These are phyloP conservation scores for Metopolophium dirhodum DNA, from an alignment of 1,140 invertebrate species.

Conservation along the genomic window DNA sequence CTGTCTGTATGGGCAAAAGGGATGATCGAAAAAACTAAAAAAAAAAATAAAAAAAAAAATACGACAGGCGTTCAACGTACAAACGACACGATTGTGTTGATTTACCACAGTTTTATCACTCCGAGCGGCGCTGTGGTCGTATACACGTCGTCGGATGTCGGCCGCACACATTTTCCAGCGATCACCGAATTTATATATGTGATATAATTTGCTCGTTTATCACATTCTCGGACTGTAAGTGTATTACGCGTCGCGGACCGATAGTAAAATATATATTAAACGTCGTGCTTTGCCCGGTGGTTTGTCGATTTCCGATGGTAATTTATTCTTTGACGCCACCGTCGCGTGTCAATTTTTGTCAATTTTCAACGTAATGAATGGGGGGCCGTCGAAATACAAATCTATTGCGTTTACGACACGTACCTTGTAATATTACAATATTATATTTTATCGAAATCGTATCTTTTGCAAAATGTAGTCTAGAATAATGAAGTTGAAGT, in stretches of 20 bases:
- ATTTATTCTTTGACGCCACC: neutral
- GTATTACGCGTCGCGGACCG: neutral
- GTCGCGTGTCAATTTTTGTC: neutral
- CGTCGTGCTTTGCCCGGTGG: neutral
- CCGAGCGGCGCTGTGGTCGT: neutral
- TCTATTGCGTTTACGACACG: too few relatives aligned
- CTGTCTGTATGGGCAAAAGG: too few relatives aligned
- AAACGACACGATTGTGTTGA: neutral
- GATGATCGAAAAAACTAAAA: neutral
- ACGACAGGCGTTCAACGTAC: neutral
- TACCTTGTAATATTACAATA: too few relatives aligned
- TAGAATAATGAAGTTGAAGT: too few relatives aligned
- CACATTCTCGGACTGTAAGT: neutral
- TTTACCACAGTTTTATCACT: neutral
- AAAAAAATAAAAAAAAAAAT: neutral
- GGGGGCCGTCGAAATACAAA: too few relatives aligned
- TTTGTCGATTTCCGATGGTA: neutral
- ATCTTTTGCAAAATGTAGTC: too few relatives aligned
- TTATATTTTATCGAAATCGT: too few relatives aligned
- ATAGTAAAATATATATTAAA: constrained; percentile 14
- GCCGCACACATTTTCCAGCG: neutral
- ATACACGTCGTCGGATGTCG: neutral
- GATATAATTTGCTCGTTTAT: neutral
- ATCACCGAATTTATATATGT: neutral
- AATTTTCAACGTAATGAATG: neutral